Base-by-base conservation (phyloP, 2,888 invertebrate genomes). In the Tachystola acroxantha region DNA sequence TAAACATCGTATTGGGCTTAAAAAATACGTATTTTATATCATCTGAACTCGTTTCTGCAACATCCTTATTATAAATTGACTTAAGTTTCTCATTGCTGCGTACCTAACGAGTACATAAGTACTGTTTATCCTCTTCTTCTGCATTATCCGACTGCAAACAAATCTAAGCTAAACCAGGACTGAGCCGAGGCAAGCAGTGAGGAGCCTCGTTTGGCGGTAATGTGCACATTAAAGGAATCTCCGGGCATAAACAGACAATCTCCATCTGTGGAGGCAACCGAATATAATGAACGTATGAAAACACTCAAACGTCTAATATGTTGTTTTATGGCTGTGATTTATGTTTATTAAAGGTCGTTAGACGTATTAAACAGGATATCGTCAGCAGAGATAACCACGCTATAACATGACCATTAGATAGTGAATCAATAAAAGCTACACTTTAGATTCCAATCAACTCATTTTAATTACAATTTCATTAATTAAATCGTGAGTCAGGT, bases 291-390 rank as follows among this genome's bases (percentile, higher is more conserved):
- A 50, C 51, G 48, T 50, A 58, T 54, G 55, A 50, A 50, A 53
- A 58, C 54, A 57, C 53, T 60, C 45, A 54, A 50, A 49, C 45
- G 47, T 54, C 47, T 62, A 62, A 64, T 69, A 66, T 55, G 50
- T 48, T 39, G 43, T 39, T 50, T 68, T 66, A 67, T 57, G 48
- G 44, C 43, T 41, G 37, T 42, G 55, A 59, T 71, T 69, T 66
- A 73, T 59, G 62, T 53, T 60, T 65, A 67, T 64, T 64, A 64
- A 66, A 60, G n/a, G 50, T 50, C 49, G 46, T 49, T 50, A 53
- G 54, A 45, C 49, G 46, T 48, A 49, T 44, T 51, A 46, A 45
- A 22, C 40, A 22, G 29, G 33, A 39, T 27, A 28, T 39, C 36
- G 39, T 36, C 36, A 39, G 10, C 25, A 10, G 25, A n/a, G 32